Evolutionary conservation across 2,888 invertebrate genomes (phyloP).

Genomic region (Heteropelma amictum): DNA sequence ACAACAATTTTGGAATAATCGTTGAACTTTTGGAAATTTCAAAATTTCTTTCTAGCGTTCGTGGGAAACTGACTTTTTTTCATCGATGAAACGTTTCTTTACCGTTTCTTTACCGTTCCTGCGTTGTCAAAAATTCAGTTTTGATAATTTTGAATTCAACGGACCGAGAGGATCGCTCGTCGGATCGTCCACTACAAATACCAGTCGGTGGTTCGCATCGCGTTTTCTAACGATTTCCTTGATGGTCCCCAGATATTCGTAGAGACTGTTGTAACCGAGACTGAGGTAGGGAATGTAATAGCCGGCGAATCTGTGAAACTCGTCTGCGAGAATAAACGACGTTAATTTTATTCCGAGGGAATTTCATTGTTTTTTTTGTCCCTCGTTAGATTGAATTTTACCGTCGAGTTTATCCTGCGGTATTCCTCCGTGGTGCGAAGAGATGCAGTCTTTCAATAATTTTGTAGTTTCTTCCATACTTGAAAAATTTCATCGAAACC

Average conservation of each 20-base stretch:
- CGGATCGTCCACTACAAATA: constrained; percentile 47
- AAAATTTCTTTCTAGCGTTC: too few relatives aligned
- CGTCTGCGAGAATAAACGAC: constrained; percentile 31
- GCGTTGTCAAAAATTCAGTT: constrained; percentile 2
- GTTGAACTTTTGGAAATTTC: too few relatives aligned
- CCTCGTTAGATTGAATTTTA: constrained; percentile 8
- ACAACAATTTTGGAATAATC: too few relatives aligned
- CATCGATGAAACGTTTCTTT: too few relatives aligned
- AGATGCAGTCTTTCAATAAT: constrained; percentile 46
- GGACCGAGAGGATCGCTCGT: constrained; percentile 39
- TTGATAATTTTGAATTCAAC: not conserved
- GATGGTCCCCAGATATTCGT: constrained; percentile 47
- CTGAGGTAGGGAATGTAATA: constrained; percentile 56
- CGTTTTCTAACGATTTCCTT: constrained; percentile 45
- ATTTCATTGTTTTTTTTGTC: not conserved
- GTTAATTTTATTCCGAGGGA: too few relatives aligned
- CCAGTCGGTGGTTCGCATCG: constrained; percentile 31
- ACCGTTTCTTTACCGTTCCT: too few relatives aligned
- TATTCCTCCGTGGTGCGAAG: constrained; percentile 56
- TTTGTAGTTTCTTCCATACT: constrained; percentile 20
- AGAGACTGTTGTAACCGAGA: constrained; percentile 53
- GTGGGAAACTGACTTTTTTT: too few relatives aligned
- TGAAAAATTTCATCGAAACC: not conserved
- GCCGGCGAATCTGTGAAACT: constrained; percentile 47
- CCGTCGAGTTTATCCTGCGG: constrained; percentile 53